Base-by-base conservation (phyloP, 2,797 vertebrate genomes). In the Aulostomus chinensis region DNA sequence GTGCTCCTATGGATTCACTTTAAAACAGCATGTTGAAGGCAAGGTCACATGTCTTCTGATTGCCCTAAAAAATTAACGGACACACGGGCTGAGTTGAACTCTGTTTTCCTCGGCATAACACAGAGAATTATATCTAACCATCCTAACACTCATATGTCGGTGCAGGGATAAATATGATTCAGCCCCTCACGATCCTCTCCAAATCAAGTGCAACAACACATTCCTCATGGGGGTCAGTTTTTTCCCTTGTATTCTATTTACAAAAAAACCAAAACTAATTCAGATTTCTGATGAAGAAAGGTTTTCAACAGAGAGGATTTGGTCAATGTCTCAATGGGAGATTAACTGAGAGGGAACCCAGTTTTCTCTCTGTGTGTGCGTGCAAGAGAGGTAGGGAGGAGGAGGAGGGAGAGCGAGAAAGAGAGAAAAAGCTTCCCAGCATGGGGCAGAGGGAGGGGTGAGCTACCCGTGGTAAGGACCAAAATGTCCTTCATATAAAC, bases 401-500 rank as follows among this genome's bases (percentile, higher is more conserved):
- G 36, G 30, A 53, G 43, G 53, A 22, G 50, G 45, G 60, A 46
- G 60, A 53, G 52, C 31, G 67, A 49, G 25, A 48, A 60, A 46
- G 70, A 62, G 36, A 53, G 54, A 29, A 30, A 71, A 65, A 9
- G 38, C 58, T 63, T 73, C 64, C 66, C 78, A 76, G 76, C 60
- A 56, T 68, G 68, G 67, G 68, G 43, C 49, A 60, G 75, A 50
- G 72, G 74, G 73, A 66, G 77, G 78, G 58, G 56, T 40, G 72
- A 69, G 58, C 5, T 29, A 59, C 53, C 54, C 65, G 43, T 71
- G 55, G 69, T 73, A 37, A 55, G 45, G 61, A 74, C 64, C 59
- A 74, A 83, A 65, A 85, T 78, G 82, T 76, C 85, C 83, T 88
- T 84, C 84, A 80, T 67, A 78, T 86, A 86, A 84, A 81, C 61